Base-by-base conservation (phyloP, 1,140 invertebrate genomes). In the Conus betulinus region DNA sequence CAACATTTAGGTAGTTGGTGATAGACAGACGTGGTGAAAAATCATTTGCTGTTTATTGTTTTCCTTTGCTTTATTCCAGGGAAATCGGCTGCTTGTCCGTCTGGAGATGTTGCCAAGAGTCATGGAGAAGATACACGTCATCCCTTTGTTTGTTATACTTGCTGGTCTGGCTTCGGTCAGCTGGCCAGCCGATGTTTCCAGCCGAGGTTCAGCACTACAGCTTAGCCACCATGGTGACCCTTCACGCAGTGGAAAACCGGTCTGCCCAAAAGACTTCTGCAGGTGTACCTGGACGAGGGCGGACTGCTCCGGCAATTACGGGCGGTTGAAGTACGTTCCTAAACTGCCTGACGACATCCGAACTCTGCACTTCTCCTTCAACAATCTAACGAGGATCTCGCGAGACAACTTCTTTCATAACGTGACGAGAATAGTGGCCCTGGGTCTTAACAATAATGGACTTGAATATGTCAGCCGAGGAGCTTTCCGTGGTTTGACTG, bases 321-420 rank as follows among this genome's bases (percentile, higher is more conserved):
- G 82, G 15, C 23, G n/a, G 2, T 39, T 84, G 82, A 60, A 10
- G 3, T 84, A 57, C n/a, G 51, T 84, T 25, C 82, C 82, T 8
- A 60, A 39, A 27, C 82, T 84, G n/a, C 82, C 82, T 25, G 10
- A 5, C 11, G 15, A 67, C 27, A 84, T 84, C 20, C 53, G n/a
- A 60, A 11, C 5, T 17, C 82, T 84, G 57, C 0, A 25, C 15
- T 84, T 84, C 25, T 84, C 82, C 23, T 63, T 63, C 82, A 84
- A 84, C 82, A 84, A 84, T 63, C 25, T 84, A 55, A 84, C 55
- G 17, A 27, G 17, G 10, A 84, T 84, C 11, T 15, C 53, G 25
- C 55, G 57, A 13, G 82, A 84, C 13, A 55, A 84, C n/a, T 84
- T 84, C 25, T 84, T 84, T 51, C 5, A 63, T 5, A 84, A 84